phyloP scores from a whole-genome alignment of 2,113 vertebrate species.

The Apus apus region DNA sequence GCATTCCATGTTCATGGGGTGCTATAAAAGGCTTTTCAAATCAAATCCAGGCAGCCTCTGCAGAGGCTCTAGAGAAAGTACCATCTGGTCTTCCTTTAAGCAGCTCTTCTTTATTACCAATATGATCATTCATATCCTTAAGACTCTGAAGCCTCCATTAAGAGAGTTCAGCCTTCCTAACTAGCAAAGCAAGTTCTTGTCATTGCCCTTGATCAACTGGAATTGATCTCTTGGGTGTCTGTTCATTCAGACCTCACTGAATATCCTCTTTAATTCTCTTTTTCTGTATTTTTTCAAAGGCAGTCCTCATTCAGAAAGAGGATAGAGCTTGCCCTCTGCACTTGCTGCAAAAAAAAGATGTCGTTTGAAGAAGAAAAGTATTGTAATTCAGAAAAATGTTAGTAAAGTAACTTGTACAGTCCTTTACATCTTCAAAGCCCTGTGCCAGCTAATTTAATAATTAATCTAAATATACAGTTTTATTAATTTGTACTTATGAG shows the following conservation, averaged over 20 bases:
- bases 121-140: conserved; percentile 19
- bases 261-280: not conserved
- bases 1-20: not conserved
- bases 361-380: not conserved
- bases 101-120: conserved; percentile 14
- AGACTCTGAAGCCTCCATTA: not conserved
- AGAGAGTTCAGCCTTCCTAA: conserved; percentile 3
- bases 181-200: conserved; percentile 18
- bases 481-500: not conserved
- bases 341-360: not conserved
- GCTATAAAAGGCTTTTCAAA: conserved; percentile 28
- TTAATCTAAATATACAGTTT: not conserved
- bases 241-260: not conserved
- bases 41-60: not conserved
- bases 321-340: not conserved
- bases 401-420: not conserved
- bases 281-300: not conserved
- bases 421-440: not conserved
- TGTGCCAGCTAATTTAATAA: conserved; percentile 20
- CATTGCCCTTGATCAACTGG: not conserved
- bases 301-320: not conserved
- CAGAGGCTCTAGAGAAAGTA: not conserved
- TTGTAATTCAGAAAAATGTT: conserved; percentile 32
- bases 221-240: not conserved
- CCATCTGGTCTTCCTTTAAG: conserved; percentile 19